Conservation (phyloP, 2,797 vertebrate genomes). For the Neomorphus geoffroyi region DNA sequence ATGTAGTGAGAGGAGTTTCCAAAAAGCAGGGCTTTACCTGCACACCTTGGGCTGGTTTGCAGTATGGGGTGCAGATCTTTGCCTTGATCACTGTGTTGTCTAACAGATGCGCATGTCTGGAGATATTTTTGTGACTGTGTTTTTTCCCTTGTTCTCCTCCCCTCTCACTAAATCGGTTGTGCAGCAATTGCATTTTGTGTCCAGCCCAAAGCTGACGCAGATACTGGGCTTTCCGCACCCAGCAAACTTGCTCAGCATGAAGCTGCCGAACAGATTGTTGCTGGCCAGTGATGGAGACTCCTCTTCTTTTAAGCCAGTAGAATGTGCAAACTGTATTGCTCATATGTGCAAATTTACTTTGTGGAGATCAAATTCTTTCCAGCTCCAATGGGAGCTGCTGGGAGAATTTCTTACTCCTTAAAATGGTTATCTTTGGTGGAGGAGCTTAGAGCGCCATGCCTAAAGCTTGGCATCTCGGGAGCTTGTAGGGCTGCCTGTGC, state of each 20-base stretch:
- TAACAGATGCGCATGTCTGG: fast-evolving
- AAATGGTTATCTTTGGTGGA: background rate
- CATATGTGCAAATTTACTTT: background rate
- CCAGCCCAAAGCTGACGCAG: background rate
- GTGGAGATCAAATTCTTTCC: background rate
- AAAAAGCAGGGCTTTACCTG: background rate
- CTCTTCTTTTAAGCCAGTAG: background rate
- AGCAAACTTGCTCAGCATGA: background rate
- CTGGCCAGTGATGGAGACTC: background rate
- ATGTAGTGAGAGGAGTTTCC: background rate
- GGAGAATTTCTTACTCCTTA: background rate
- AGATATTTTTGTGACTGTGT: background rate
- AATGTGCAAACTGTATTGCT: background rate
- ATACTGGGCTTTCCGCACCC: background rate
- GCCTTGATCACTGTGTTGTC: background rate
- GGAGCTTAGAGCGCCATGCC: background rate
- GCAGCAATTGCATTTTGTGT: background rate
- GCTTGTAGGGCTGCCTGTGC: background rate
- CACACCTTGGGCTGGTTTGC: background rate
- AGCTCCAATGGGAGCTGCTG: background rate
- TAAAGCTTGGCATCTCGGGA: background rate
- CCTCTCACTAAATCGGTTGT: background rate
- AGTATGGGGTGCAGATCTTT: background rate
- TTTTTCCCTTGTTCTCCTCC: fast-evolving
- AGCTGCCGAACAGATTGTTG: background rate